Evolutionary conservation across 2,113 vertebrate genomes (phyloP), one percentile per base, ranked within the genome.

Genomic region (Pseudorhombus dupliciocellatus): DNA sequence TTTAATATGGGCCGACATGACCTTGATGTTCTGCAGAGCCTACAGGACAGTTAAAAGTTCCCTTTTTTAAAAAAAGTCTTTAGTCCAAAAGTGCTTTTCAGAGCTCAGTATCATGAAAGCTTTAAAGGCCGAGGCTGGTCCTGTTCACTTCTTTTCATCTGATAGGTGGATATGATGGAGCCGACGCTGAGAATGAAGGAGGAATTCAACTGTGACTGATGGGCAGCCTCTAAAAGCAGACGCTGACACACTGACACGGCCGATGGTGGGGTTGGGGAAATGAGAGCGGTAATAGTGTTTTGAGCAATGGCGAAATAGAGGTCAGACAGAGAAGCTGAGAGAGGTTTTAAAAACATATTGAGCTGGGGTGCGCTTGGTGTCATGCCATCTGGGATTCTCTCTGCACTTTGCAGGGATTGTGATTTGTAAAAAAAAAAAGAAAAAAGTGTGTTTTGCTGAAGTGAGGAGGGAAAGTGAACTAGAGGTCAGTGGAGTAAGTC

Each of bases 271-370:
- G 28, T 57, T 4, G 51, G 55, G 52, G 51, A 34, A 66, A 73
- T 18, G 15, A 62, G 44, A 75, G 68, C 51, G 22, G 50, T 15
- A 4, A 16, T 21, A 5, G 18, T 50, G 44, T 55, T 44, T 76
- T 28, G 22, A 63, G 34, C 74, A 77, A 73, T 46, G 24, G 28
- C 4, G 54, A 80, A 83, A 88, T 85, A 54, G 70, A 87, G 81
- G 71, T 77, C 79, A 71, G 73, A 62, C 64, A 59, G 46, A 53
- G 54, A 52, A 34, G 66, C 28, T 0, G 2, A 55, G 58, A 58
- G 48, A 34, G 21, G 1, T 30, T 53, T 31, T 16, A 53, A 37
- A 61, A 60, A 71, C 4, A 25, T 44, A 67, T 66, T 63, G 66
- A 73, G 40, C 22, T 69, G 15, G 14, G 48, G 20, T 53, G 51